These are phyloP conservation scores for Phyllostomus hastatus DNA, from an alignment of 2,113 vertebrate genomes.

Conservation along the genomic window DNA sequence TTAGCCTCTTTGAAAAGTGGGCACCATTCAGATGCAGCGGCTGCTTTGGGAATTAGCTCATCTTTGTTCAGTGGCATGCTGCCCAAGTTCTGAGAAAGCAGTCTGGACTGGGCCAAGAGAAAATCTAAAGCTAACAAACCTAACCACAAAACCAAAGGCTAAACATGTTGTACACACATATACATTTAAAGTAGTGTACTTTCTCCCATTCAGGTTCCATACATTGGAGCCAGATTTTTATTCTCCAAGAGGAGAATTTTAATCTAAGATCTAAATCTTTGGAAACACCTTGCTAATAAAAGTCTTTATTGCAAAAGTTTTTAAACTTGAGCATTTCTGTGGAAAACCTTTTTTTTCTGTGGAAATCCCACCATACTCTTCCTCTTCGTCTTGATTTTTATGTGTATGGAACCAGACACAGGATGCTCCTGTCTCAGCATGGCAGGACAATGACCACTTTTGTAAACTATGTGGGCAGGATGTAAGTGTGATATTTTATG, in stretches of 20 bases:
- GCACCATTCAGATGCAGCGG: slow-evolving; percentile 50
- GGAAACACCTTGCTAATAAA: slow-evolving; percentile 45
- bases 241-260: not conserved
- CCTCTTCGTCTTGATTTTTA: not conserved
- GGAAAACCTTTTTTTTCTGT: slow-evolving; percentile 18
- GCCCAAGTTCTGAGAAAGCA: slow-evolving; percentile 58
- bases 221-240: slow-evolving; percentile 58
- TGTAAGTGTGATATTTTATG: slow-evolving; percentile 39
- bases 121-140: slow-evolving; percentile 33
- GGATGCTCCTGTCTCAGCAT: not conserved
- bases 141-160: not conserved
- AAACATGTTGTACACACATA: not conserved
- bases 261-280: slow-evolving; percentile 51
- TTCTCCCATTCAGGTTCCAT: not conserved
- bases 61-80: slow-evolving; percentile 41
- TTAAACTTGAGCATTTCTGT: slow-evolving; percentile 45
- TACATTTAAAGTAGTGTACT: slow-evolving; percentile 15
- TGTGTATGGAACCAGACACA: not conserved
- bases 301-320: slow-evolving; percentile 38
- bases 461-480: slow-evolving; percentile 26
- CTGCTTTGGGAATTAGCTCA: slow-evolving; percentile 67
- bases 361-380: not conserved
- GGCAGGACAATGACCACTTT: slow-evolving; percentile 34
- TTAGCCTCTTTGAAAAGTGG: slow-evolving; percentile 62
- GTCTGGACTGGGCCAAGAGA: slow-evolving; percentile 36